Base-by-base conservation (phyloP, 2,888 invertebrate genomes). In the Melangyna quadrimaculata region DNA sequence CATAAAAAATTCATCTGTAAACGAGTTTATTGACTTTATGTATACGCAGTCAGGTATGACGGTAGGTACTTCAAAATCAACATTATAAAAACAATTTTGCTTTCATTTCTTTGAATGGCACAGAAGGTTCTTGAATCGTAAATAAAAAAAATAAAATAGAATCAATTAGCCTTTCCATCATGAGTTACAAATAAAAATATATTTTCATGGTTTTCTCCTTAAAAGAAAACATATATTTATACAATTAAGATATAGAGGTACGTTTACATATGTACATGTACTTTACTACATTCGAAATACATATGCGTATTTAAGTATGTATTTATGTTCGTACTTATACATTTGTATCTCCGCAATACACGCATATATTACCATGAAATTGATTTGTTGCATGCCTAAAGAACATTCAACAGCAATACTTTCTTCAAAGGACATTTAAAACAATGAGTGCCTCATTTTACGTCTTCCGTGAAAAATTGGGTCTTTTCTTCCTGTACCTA, bases 361-460 rank as follows among this genome's bases (percentile, higher is more conserved):
- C 19, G 65, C 57, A 67, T 37, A 78, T 48, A 48, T 59, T 43
- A 67, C 10, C 6, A 5, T 73, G 51, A 48, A 67, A 73, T 79
- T 69, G 79, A 73, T 73, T 79, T 73, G 73, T 80, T 74, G 80
- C 80, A 80, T 80, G 69, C 19, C 22, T 69, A 37, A 8, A 35
- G 5, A 14, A 70, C 61, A 63, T 74, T 70, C 37, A 43, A 51
- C 17, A 32, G 7, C 29, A n/a, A 24, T 37, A 65, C 65, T 45
- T 55, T 3, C 48, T 65, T 61, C 24, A 32, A 43, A 59, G 57
- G 59, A 43, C 40, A 35, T 73, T 48, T 40, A n/a, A 59, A 40
- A 69, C 53, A 73, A 51, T 67, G 35, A 55, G 35, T 22, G 10
- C 19, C 55, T 71, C 55, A 57, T 45, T 53, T 53, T 37, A 37